Base-by-base conservation (phyloP, 1,140 invertebrate genomes). In the Pantala flavescens region DNA sequence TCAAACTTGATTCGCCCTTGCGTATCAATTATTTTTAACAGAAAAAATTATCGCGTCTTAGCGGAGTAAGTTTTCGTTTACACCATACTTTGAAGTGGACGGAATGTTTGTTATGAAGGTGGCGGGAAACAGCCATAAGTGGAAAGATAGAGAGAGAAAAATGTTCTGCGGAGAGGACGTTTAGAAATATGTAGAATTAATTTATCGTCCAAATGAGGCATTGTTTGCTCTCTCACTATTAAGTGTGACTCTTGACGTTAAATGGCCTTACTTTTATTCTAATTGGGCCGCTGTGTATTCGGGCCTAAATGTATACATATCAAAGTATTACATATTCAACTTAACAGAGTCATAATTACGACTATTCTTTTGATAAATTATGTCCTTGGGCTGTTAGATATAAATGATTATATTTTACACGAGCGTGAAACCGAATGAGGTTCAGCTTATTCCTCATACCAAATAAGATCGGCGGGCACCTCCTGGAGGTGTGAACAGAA, bases 311-410 rank as follows among this genome's bases (percentile, higher is more conserved):
- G 49, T 63, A 63, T 19, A 63, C 49, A 63, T 63, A 63, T 63
- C 49, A 63, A 63, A 63, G n/a, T 3, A 63, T 5, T 63, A 63
- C 49, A 63, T 63, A 63, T 63, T 21, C 3, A 63, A 19, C 14
- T 63, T 63, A 16, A 63, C 49, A 63, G 49, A 63, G 49, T 63
- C n/a, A 19, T 63, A 63, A 63, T 63, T 12, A 63, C 49, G 49
- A 63, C 49, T 63, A 63, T 63, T 63, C 49, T 63, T 63, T 63
- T 63, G 49, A 63, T 63, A 63, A 63, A 63, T 63, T 63, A 63
- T 63, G 12, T 63, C 49, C 49, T 63, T 63, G 49, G 49, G 49
- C 49, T 63, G 49, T 63, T 63, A 21, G 49, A 63, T 63, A 63
- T 63, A 21, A 63, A 63, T 63, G 12, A 63, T 63, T 63, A 19